A percentile compares a stretch with the other conserved stretches of the same genome.
Evolutionary conservation across 2,888 invertebrate species (phyloP).

Genomic region (Sesia bembeciformis): DNA sequence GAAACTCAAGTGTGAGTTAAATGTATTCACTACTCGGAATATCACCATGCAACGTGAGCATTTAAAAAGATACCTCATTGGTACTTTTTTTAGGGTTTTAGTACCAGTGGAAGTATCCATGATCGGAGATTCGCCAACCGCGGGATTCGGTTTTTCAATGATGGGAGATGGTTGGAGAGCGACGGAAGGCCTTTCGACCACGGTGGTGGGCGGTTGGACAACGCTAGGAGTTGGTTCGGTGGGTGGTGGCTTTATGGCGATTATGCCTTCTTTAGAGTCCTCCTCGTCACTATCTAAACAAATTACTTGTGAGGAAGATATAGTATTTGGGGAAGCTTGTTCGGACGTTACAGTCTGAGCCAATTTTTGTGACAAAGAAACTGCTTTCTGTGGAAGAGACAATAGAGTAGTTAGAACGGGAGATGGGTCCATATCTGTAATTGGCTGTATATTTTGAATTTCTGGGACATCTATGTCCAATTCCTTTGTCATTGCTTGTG

Average conservation of each 20-base stretch:
- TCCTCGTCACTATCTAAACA: constrained; percentile 63
- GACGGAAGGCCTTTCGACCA: too few relatives aligned
- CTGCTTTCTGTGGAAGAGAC: neutral
- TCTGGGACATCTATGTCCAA: neutral
- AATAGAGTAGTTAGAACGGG: too few relatives aligned
- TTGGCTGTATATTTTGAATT: neutral
- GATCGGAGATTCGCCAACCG: too few relatives aligned
- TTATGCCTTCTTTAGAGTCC: constrained; percentile 15
- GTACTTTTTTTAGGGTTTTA: constrained; percentile 3
- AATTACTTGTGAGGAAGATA: constrained; percentile 17
- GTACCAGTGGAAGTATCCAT: too few relatives aligned
- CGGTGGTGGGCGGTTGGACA: too few relatives aligned
- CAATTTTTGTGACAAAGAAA: too few relatives aligned
- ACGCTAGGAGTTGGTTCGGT: neutral
- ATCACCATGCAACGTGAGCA: constrained; percentile 32
- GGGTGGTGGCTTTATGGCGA: constrained; percentile 19
- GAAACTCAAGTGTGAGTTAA: constrained; percentile 29
- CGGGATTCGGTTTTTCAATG: too few relatives aligned
- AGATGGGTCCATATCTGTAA: neutral
- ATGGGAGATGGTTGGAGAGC: too few relatives aligned
- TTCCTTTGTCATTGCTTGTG: neutral
- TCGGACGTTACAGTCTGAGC: neutral
- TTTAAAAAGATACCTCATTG: constrained; percentile 16
- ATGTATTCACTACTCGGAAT: constrained; percentile 17
- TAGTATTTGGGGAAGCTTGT: neutral